These are phyloP conservation scores for Nyleta sp. DNA, from an alignment of 2,888 invertebrate genomes.

Conservation along the genomic window DNA sequence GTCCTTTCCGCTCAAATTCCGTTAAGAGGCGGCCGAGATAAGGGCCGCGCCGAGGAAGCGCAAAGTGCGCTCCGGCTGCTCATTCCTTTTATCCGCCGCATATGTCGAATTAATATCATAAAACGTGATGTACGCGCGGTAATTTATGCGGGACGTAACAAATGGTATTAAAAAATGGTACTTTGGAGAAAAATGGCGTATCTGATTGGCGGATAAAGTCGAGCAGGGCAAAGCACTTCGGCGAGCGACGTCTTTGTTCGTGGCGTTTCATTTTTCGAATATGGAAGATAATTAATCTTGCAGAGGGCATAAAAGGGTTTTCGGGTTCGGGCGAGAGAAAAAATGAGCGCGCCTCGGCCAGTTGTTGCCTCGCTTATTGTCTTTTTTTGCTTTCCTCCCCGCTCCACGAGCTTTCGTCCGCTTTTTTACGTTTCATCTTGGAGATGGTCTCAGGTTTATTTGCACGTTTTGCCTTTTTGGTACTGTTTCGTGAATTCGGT, in stretches of 20 bases:
- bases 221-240: slow-evolving; percentile 61
- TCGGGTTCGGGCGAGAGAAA: slow-evolving; percentile 80
- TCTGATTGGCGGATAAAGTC: slow-evolving; percentile 67
- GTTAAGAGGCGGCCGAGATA: slow-evolving; percentile 22
- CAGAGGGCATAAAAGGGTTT: slow-evolving; percentile 79
- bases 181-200: slow-evolving; percentile 61
- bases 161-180: slow-evolving; percentile 58
- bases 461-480: slow-evolving; percentile 66
- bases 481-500: slow-evolving; percentile 49
- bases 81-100: slow-evolving; percentile 1
- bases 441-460: slow-evolving; percentile 58
- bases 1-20: slow-evolving; percentile 35
- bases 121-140: slow-evolving; percentile 25
- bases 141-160: slow-evolving; percentile 35
- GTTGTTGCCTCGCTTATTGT: slow-evolving; percentile 64
- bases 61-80: slow-evolving; percentile 15
- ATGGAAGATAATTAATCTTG: slow-evolving; percentile 82
- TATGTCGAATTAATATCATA: slow-evolving; percentile 40
- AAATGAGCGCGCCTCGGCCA: slow-evolving; percentile 78
- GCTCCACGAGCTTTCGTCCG: slow-evolving; percentile 32
- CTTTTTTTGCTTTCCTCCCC: slow-evolving; percentile 61
- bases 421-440: slow-evolving; percentile 52
- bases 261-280: slow-evolving; percentile 80
- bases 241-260: slow-evolving; percentile 71
- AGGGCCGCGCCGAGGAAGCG: slow-evolving; percentile 21